Base-by-base conservation (phyloP, 2,113 vertebrate species). In the Nannobrachium achirus region DNA sequence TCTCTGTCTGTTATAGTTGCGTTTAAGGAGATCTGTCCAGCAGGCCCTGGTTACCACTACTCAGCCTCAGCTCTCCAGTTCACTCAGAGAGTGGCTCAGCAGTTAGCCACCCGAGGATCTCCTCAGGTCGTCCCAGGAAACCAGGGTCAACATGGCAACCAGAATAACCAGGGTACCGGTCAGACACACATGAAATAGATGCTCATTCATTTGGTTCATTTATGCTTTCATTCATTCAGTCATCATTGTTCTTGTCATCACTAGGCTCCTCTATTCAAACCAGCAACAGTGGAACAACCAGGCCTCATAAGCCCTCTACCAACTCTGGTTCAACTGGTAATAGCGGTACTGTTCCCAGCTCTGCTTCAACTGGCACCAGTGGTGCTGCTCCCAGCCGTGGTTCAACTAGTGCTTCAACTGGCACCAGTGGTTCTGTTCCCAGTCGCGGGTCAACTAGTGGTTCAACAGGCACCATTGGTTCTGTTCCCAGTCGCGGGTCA, bases 1-100 rank as follows among this genome's bases (percentile, higher is more conserved):
- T n/a, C n/a, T n/a, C 5, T 79, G 51, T 75, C 25, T 61, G 82
- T 41, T 33, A 1, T 85, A 99, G 98, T 90, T 74, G 92, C 90
- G 51, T 99, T 99, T 87, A 94, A 93, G 86, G 96, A 99, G 81
- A 97, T 96, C 87, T 99, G 97, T 68, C 98, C 98, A 0, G 98
- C 98, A 0, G 98, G 98, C 19, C 96, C 96, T 0, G 98, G 98
- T 2, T 99, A 98, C 33, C 95, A 98, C 49, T 99, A 98, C 80
- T 97, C 96, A 0, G 92, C 95, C 51, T 95, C 95, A 3, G 92
- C 94, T 16, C 82, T 95, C 44, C 92, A 93, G 58, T 90, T 94
- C 74, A 93, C 85, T 76, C 94, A 94, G 63, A 92, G 92, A 16
- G 80, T 76, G 10, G 38, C 73, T 0, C 86, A 91, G 18, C 87